Base-by-base conservation (phyloP, 2,888 invertebrate genomes). In the Glomeris marginata region DNA sequence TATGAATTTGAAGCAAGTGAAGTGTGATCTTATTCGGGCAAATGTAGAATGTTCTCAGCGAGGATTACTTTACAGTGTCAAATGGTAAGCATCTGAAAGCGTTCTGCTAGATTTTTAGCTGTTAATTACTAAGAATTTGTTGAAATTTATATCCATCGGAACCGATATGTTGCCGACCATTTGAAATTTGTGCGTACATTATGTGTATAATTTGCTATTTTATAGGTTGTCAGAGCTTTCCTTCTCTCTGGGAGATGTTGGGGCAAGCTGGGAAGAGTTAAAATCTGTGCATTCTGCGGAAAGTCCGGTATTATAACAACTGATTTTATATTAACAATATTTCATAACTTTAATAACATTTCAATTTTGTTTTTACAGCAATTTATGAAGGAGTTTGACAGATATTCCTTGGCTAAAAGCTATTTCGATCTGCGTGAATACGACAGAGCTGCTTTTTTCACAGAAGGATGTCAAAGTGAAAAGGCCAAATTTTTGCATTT, bases 351-450 rank as follows among this genome's bases (percentile, higher is more conserved):
- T 41, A n/a, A n/a, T n/a, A n/a, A n/a, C n/a, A n/a, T n/a, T n/a
- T n/a, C n/a, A n/a, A n/a, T 45, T 34, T 35, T 35, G 20, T n/a
- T 11, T 46, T 36, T 34, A n/a, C 16, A 16, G n/a, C 33, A 50
- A 40, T 61, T 61, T 41, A 51, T 59, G 34, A 76, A 78, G 50
- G 84, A 85, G 58, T 73, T 74, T 55, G 84, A 84, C 61, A 70
- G 73, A 21, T 91, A 84, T 64, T 73, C 75, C 38, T 65, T 91
- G 56, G 85, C 87, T 0, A 88, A 86, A 66, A 80, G 82, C 55
- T 91, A 86, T 65, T 91, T 90, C 63, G 88, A 92, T 67, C 72
- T 83, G 41, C 82, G 84, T 59, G 94, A 95, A 66, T 94, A 88
- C 65, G 88, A 90, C 61, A 74, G 74, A 36, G 66, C 66, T 10